Evolutionary conservation across 2,888 invertebrate genomes (phyloP).

Genomic region (Hirtodrosophila cameraria): DNA sequence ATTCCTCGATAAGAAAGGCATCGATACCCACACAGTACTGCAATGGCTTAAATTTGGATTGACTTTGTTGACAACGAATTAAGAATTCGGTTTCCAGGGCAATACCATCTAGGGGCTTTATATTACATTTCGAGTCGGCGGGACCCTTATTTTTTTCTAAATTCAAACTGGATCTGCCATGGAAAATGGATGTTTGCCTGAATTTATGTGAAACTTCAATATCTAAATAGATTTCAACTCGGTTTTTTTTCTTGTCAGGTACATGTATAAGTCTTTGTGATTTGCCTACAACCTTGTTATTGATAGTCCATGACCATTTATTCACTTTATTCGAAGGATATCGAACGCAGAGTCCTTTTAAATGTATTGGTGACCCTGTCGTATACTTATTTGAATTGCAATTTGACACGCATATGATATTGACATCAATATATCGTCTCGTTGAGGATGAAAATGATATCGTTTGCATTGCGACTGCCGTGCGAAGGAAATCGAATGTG

Average conservation of each 20-base stretch:
- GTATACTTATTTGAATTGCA: conserved; percentile 37
- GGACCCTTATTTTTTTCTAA: conserved; percentile 39
- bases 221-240: conserved; percentile 23
- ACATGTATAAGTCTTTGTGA: conserved; percentile 29
- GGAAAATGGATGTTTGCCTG: conserved; percentile 5
- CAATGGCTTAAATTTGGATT: conserved; percentile 34
- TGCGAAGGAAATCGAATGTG: conserved; percentile 31
- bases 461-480: conserved; percentile 29
- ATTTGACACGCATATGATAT: conserved; percentile 35
- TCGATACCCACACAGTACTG: conserved; percentile 33
- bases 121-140: conserved; percentile 12
- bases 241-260: too few relatives aligned
- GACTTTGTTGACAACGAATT: conserved; percentile 25
- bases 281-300: background rate
- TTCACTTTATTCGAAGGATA: conserved; percentile 28
- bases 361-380: conserved; percentile 19
- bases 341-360: conserved; percentile 27
- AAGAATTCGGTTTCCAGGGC: conserved; percentile 30
- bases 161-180: conserved; percentile 21
- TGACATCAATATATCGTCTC: conserved; percentile 22
- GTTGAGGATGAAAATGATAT: conserved; percentile 24
- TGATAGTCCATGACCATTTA: conserved; percentile 34
- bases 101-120: conserved; percentile 20
- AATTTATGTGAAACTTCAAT: conserved; percentile 16
- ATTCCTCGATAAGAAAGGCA: conserved; percentile 35